Conservation (phyloP, 1,140 invertebrate species). For the Anoplolepis gracilipes region DNA sequence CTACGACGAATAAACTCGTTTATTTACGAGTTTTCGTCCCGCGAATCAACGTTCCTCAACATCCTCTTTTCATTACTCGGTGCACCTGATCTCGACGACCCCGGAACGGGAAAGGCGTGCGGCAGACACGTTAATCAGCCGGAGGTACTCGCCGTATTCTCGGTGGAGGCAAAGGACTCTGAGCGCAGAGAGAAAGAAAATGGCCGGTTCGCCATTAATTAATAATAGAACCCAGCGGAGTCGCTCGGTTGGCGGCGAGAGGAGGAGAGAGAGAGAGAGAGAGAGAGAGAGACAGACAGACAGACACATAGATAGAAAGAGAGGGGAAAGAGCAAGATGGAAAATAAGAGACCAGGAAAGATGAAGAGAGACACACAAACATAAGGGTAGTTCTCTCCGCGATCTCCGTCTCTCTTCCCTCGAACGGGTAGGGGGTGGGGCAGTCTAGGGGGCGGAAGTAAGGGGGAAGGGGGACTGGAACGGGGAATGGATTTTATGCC, state of each 20-base stretch:
- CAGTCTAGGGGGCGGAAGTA: slow-evolving; percentile 69
- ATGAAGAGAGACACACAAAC: slow-evolving; percentile 48
- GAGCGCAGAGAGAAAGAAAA: slow-evolving; percentile 69
- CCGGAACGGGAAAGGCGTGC: slow-evolving; percentile 57
- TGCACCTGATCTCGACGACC: slow-evolving; percentile 36
- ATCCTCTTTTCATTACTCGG: slow-evolving; percentile 62
- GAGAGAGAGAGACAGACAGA: slow-evolving; percentile 5
- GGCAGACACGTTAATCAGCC: slow-evolving; percentile 73
- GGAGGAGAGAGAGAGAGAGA: background rate
- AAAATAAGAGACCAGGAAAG: slow-evolving; percentile 24
- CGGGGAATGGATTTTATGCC: slow-evolving; percentile 86
- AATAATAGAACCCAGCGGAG: slow-evolving; percentile 75
- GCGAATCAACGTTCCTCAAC: slow-evolving; percentile 42
- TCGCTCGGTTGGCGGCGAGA: slow-evolving; percentile 52
- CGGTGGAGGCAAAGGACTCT: slow-evolving; percentile 45
- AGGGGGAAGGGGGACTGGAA: slow-evolving; percentile 76
- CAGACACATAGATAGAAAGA: background rate
- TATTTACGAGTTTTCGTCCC: slow-evolving; percentile 47
- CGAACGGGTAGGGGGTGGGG: slow-evolving; percentile 77
- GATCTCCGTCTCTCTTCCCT: slow-evolving; percentile 73
- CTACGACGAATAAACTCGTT: slow-evolving; percentile 38
- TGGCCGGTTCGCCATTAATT: slow-evolving; percentile 78
- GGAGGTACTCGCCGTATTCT: slow-evolving; percentile 57
- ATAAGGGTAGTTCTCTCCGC: slow-evolving; percentile 70
- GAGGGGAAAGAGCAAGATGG: slow-evolving; percentile 37